Evolutionary conservation across 2,797 vertebrate genomes (phyloP).

Genomic region (Miichthys miiuy): DNA sequence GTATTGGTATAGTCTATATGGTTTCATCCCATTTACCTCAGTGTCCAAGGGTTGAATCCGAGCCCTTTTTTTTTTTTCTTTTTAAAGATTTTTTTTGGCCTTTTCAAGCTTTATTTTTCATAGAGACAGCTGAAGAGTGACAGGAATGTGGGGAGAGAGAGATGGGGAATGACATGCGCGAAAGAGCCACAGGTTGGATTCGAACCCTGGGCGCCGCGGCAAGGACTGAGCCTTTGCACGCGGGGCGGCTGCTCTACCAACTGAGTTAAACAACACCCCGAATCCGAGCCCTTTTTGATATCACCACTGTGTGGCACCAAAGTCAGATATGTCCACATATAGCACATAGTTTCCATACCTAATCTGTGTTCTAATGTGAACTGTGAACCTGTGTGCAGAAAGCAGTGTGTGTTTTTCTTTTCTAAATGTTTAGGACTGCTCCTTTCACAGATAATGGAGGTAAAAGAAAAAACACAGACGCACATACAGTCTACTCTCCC

Average conservation of each 20-base stretch:
- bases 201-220: too few species aligned
- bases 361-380: not conserved
- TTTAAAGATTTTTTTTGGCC: too few species aligned
- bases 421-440: not conserved
- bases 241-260: too few species aligned
- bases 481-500: slow-evolving; percentile 2
- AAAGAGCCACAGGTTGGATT: too few species aligned
- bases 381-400: not conserved
- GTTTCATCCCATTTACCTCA: not conserved
- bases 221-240: too few species aligned
- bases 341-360: not conserved
- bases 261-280: too few species aligned
- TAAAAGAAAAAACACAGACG: slow-evolving; percentile 12
- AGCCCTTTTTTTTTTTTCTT: too few species aligned
- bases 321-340: not conserved
- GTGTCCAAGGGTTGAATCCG: not conserved
- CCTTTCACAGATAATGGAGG: not conserved
- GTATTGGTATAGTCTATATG: not conserved
- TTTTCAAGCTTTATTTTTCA: too few species aligned
- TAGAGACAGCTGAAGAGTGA: too few species aligned
- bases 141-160: too few species aligned
- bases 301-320: not conserved
- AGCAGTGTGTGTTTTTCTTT: not conserved
- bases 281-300: not conserved
- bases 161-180: too few species aligned